phyloP scores from a whole-genome alignment of 2,888 invertebrate genomes.

The Diarsia rubi region DNA sequence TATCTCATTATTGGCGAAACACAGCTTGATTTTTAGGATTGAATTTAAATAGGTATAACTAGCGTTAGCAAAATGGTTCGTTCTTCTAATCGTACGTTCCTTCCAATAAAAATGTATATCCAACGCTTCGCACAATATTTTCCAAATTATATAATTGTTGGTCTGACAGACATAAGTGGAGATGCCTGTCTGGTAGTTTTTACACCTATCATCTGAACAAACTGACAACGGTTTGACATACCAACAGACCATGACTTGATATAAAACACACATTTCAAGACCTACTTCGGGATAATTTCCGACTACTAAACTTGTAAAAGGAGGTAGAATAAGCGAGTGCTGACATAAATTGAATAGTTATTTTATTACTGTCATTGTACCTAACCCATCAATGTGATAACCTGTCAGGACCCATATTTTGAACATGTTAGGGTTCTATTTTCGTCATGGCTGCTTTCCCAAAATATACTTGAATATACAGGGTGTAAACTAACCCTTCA shows the following conservation, averaged over 20 bases:
- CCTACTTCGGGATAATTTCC: background rate
- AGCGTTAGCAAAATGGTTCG: background rate
- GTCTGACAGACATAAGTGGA: background rate
- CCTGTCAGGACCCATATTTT: constrained; percentile 21
- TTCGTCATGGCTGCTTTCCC: background rate
- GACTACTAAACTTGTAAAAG: background rate
- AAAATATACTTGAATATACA: background rate
- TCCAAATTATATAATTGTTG: background rate
- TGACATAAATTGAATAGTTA: too few species aligned
- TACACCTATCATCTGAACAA: background rate
- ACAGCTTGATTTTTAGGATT: background rate
- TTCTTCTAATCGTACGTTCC: too few species aligned
- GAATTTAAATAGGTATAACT: background rate
- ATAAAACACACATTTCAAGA: background rate
- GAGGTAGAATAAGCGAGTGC: background rate
- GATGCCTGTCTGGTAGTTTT: background rate
- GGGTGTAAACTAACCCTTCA: too few species aligned
- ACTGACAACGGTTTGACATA: background rate
- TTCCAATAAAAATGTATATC: background rate
- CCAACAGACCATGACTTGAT: background rate
- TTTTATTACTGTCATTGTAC: background rate
- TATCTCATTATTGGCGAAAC: too few species aligned
- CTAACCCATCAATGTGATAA: constrained; percentile 16
- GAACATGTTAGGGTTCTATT: background rate
- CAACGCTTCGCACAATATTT: background rate